Evolutionary conservation across 2,888 invertebrate genomes (phyloP).

Genomic region (Amblyjoppa proteus): DNA sequence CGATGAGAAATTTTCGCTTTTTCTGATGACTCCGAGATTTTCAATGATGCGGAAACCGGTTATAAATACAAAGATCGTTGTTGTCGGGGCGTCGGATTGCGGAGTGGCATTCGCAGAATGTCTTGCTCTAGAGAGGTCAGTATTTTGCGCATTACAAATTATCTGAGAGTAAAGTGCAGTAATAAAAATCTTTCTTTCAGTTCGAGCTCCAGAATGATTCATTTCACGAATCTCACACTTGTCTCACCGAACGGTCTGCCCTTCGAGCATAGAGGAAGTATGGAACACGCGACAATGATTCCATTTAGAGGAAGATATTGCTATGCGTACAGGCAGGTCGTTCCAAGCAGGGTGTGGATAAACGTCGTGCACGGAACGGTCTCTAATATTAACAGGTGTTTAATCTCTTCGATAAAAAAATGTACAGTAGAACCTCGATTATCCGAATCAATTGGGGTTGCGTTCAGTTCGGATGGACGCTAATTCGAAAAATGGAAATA

Average conservation of each 20-base stretch:
- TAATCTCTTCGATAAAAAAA: conserved; percentile 59
- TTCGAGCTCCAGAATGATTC: conserved; percentile 85
- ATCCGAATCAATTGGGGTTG: no score
- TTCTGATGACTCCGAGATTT: conserved; percentile 86
- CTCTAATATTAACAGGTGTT: conserved; percentile 87
- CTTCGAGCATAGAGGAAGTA: conserved; percentile 85
- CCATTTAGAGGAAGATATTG: conserved; percentile 87
- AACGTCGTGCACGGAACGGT: conserved; percentile 88
- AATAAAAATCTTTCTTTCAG: conserved; percentile 75
- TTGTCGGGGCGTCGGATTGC: conserved; percentile 89
- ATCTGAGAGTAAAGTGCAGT: background rate
- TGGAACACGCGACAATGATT: conserved; percentile 84
- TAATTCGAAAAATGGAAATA: no score
- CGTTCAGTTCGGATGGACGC: no score
- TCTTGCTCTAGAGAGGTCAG: conserved; percentile 86
- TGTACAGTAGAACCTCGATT: no score
- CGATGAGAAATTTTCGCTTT: conserved; percentile 86
- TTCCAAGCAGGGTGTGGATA: conserved; percentile 88
- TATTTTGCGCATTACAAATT: conserved; percentile 7
- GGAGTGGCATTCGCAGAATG: conserved; percentile 88
- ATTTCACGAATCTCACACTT: conserved; percentile 90
- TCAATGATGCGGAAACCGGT: conserved; percentile 86
- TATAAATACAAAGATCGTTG: conserved; percentile 88
- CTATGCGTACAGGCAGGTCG: conserved; percentile 86
- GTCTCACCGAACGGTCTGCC: conserved; percentile 89